These are phyloP conservation scores for Probosciger aterrimus DNA, from an alignment of 2,113 vertebrate genomes.

Conservation along the genomic window DNA sequence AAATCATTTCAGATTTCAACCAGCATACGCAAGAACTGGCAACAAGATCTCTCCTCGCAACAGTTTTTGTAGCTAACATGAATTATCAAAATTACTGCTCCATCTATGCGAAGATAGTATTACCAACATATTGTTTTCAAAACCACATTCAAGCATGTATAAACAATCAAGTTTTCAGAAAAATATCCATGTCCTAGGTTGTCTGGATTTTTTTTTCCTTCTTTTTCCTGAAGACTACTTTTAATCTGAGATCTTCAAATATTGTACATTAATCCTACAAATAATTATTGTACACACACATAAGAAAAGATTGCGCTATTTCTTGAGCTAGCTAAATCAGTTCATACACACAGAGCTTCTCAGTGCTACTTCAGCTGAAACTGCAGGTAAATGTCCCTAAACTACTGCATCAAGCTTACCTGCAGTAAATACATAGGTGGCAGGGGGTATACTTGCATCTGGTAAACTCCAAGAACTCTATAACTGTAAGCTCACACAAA, in stretches of 20 bases:
- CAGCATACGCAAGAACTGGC: background rate
- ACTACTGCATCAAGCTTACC: background rate
- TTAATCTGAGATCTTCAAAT: background rate
- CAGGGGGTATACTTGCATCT: background rate
- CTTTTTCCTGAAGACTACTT: background rate
- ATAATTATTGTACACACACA: background rate
- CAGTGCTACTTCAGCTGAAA: background rate
- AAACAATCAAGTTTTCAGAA: background rate
- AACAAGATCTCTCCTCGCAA: background rate
- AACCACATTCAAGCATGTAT: background rate
- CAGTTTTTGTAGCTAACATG: background rate
- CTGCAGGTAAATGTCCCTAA: background rate
- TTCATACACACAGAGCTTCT: background rate
- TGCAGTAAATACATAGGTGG: background rate
- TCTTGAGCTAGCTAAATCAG: background rate
- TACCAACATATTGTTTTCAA: background rate
- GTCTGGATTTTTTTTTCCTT: background rate
- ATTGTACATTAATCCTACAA: background rate
- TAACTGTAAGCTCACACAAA: background rate
- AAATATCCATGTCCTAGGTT: background rate
- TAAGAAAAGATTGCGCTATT: background rate
- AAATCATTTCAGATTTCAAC: background rate
- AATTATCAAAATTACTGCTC: background rate
- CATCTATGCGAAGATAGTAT: background rate
- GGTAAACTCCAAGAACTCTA: background rate